These are phyloP conservation scores for Himalopsyche phryganea DNA, from an alignment of 1,140 invertebrate species.

Conservation along the genomic window DNA sequence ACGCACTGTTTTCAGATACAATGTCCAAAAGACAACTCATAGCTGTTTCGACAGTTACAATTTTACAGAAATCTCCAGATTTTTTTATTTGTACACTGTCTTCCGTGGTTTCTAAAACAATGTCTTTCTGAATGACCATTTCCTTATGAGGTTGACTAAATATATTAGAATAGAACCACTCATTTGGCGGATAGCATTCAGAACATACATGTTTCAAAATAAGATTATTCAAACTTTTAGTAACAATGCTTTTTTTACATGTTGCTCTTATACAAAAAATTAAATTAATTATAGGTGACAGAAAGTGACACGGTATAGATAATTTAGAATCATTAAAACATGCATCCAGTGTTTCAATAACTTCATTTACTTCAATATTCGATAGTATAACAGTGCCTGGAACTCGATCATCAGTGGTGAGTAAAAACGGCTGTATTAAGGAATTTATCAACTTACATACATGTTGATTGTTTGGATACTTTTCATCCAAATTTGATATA, in stretches of 20 bases:
- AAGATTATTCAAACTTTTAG: conserved; percentile 42
- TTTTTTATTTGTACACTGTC: conserved; percentile 19
- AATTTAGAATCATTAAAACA: conserved; percentile 40
- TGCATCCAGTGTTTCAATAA: conserved; percentile 46
- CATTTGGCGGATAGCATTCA: conserved; percentile 5
- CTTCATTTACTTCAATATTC: conserved; percentile 46
- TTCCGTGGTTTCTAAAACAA: conserved; percentile 13
- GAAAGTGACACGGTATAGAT: conserved; percentile 36
- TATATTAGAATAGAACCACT: conserved; percentile 22
- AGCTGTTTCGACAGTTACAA: conserved; percentile 14
- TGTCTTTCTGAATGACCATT: conserved; percentile 11
- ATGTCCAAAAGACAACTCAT: conserved; percentile 28
- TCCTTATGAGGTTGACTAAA: conserved; percentile 21
- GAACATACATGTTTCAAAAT: conserved; percentile 40
- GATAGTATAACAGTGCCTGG: conserved; percentile 43
- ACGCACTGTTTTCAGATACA: conserved; percentile 8
- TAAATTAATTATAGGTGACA: conserved; percentile 40
- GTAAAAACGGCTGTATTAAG: conserved; percentile 44
- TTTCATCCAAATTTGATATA: conserved; percentile 51
- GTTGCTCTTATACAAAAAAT: conserved; percentile 40
- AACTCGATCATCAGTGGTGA: conserved; percentile 33
- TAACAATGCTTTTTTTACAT: conserved; percentile 36
- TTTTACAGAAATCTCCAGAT: background rate
- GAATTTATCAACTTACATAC: conserved; percentile 47
- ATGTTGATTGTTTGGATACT: conserved; percentile 44